These are phyloP conservation scores for Aspiorhynchus laticeps DNA, from an alignment of 2,113 vertebrate genomes.

Conservation along the genomic window DNA sequence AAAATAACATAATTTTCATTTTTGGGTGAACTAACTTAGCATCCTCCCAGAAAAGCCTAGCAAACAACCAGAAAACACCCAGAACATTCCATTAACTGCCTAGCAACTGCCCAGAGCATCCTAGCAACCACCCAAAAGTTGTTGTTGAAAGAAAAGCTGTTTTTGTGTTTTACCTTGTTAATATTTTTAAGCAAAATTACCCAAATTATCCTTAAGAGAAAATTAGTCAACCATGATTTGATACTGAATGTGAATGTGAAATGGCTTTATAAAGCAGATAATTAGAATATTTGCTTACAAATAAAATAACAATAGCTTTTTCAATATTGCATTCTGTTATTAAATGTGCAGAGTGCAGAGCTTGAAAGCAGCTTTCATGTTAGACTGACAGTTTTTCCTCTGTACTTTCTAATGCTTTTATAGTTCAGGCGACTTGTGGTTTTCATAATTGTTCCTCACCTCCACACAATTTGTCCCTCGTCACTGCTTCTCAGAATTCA, in stretches of 20 bases:
- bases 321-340: not conserved
- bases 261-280: not conserved
- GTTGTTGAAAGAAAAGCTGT: not conserved
- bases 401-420: slow-evolving; percentile 7
- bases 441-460: slow-evolving; percentile 14
- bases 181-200: not conserved
- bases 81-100: not conserved
- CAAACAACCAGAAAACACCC: not conserved
- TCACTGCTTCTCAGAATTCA: slow-evolving; percentile 12
- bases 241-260: not conserved
- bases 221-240: not conserved
- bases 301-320: not conserved
- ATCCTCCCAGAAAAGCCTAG: not conserved
- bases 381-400: not conserved
- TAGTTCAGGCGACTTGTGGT: not conserved
- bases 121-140: not conserved
- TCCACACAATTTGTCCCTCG: slow-evolving; percentile 16
- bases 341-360: not conserved
- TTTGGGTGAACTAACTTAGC: no score
- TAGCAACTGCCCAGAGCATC: not conserved
- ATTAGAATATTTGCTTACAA: not conserved
- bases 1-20: no score
- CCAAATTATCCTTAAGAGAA: not conserved
- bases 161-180: not conserved
- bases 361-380: slow-evolving; percentile 28